phyloP scores from a whole-genome alignment of 2,888 invertebrate genomes.

The Himalopsyche anomala region DNA sequence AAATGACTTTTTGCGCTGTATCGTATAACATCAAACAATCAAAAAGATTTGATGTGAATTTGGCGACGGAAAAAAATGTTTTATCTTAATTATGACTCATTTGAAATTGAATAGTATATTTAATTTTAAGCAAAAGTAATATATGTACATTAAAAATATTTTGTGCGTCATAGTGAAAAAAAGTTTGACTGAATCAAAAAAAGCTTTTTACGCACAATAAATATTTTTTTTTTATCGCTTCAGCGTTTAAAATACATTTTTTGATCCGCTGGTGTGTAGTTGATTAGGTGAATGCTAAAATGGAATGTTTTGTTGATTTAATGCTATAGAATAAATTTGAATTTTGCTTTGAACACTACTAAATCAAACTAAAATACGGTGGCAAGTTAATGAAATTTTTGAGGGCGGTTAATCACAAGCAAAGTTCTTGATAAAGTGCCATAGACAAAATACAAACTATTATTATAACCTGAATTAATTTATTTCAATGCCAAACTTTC shows the following conservation, averaged over 20 bases:
- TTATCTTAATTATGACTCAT: too few relatives aligned
- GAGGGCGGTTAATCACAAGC: slow-evolving; percentile 27
- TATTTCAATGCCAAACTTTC: slow-evolving; percentile 31
- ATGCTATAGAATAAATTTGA: slow-evolving; percentile 34
- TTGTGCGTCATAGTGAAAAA: too few relatives aligned
- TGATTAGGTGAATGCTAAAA: neutral
- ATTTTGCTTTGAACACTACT: slow-evolving; percentile 35
- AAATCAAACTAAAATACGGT: slow-evolving; percentile 40
- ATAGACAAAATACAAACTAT: neutral
- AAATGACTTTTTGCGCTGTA: too few relatives aligned
- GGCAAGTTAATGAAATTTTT: slow-evolving; percentile 42
- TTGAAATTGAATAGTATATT: too few relatives aligned
- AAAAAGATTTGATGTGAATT: too few relatives aligned
- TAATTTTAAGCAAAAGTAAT: too few relatives aligned
- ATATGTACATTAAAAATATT: too few relatives aligned
- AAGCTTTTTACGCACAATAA: too few relatives aligned
- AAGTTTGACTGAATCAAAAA: too few relatives aligned
- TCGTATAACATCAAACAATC: too few relatives aligned
- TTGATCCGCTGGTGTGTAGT: neutral
- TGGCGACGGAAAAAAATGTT: too few relatives aligned
- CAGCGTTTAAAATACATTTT: neutral
- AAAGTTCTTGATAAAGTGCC: slow-evolving; percentile 25
- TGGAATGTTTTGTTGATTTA: slow-evolving; percentile 42
- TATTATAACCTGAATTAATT: slow-evolving; percentile 15
- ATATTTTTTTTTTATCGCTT: too few relatives aligned